These are phyloP conservation scores for Gari tellinella DNA, from an alignment of 2,888 invertebrate genomes.

Conservation along the genomic window DNA sequence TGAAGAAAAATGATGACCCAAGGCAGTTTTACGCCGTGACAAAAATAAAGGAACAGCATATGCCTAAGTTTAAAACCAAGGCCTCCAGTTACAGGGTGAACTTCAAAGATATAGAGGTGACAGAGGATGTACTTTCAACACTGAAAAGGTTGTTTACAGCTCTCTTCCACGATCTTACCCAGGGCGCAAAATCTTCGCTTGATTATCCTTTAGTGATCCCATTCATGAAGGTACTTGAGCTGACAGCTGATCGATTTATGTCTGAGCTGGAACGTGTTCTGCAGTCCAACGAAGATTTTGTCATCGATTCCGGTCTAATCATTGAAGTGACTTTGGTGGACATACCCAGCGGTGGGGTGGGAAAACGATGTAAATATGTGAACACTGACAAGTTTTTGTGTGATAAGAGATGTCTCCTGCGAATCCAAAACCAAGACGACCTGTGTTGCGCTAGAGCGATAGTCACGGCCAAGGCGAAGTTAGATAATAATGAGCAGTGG, in stretches of 20 bases:
- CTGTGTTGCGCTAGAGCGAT: conserved; percentile 37
- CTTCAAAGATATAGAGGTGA: conserved; percentile 12
- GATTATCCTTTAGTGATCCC: conserved; percentile 30
- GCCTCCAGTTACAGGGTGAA: too few species aligned
- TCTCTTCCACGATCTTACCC: conserved; percentile 26
- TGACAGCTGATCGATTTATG: conserved; percentile 27
- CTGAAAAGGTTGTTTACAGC: conserved; percentile 16
- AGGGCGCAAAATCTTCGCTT: conserved; percentile 18
- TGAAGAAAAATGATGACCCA: conserved; percentile 14
- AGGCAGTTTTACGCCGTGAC: conserved; percentile 6
- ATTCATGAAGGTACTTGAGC: conserved; percentile 5
- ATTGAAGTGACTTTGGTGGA: conserved; percentile 17
- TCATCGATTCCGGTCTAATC: too few species aligned
- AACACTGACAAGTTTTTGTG: conserved; percentile 9
- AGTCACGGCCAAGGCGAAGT: conserved; percentile 22
- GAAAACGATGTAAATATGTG: conserved; percentile 24
- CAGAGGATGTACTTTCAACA: conserved; percentile 21
- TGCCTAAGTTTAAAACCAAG: too few species aligned
- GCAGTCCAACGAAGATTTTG: neutral
- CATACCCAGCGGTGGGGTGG: conserved; percentile 35
- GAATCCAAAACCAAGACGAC: conserved; percentile 37
- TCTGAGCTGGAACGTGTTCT: conserved; percentile 23
- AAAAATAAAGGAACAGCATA: too few species aligned
- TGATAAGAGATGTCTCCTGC: conserved; percentile 35
- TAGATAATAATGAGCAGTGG: conserved; percentile 9